Evolutionary conservation across 2,797 vertebrate species (phyloP).

Genomic region (Leuciscus waleckii): DNA sequence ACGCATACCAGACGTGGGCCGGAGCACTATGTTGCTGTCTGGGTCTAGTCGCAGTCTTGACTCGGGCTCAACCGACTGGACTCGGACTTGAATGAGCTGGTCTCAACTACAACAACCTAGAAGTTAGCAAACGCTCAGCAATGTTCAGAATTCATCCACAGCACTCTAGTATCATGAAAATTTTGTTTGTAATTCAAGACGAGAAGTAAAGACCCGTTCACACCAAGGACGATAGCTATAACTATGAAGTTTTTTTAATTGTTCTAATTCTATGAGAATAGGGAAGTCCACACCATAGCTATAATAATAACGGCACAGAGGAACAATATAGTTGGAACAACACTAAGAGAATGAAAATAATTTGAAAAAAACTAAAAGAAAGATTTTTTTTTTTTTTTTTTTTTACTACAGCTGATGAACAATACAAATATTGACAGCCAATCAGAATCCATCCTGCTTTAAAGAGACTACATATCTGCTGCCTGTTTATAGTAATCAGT

Average conservation of each 20-base stretch:
- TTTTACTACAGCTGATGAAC: not conserved
- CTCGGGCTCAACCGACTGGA: not conserved
- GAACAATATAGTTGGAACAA: not conserved
- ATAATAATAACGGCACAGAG: not conserved
- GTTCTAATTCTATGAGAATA: not conserved
- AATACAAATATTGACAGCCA: not conserved
- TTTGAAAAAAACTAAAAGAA: too few species aligned
- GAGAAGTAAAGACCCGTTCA: not conserved
- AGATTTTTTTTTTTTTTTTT: too few species aligned
- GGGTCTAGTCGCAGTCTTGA: not conserved
- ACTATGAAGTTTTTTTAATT: not conserved
- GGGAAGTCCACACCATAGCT: not conserved
- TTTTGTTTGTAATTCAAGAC: not conserved
- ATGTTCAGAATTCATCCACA: not conserved
- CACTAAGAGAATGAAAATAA: not conserved
- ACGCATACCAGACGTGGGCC: too few species aligned
- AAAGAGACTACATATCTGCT: not conserved
- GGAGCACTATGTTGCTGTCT: too few species aligned
- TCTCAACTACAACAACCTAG: not conserved
- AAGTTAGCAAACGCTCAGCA: too few species aligned
- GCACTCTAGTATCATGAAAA: not conserved
- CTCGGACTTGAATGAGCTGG: not conserved
- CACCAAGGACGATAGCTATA: not conserved
- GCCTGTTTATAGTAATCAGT: not conserved
- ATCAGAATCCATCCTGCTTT: not conserved